Evolutionary conservation across 2,888 invertebrate genomes (phyloP).

Genomic region (Tipula vernalis): DNA sequence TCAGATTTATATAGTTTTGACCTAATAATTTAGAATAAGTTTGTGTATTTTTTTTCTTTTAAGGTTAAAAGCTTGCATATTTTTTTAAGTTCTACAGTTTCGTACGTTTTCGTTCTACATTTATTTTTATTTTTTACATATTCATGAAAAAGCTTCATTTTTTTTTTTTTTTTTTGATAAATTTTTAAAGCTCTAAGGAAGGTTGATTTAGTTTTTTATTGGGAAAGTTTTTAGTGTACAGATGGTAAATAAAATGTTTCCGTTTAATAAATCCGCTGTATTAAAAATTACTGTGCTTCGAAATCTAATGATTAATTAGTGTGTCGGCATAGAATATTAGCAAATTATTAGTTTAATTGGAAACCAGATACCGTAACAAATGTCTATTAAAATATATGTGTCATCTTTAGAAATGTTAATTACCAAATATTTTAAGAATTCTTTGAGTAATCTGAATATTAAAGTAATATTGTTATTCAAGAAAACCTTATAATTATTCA

Average conservation of each 20-base stretch:
- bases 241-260: background rate
- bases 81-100: background rate
- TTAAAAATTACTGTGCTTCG: too few relatives aligned
- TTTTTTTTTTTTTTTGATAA: background rate
- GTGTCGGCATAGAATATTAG: too few relatives aligned
- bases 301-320: too few relatives aligned
- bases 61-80: background rate
- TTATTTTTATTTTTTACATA: background rate
- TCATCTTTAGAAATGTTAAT: too few relatives aligned
- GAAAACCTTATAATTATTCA: too few relatives aligned
- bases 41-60: background rate
- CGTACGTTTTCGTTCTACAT: background rate
- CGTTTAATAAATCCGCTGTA: too few relatives aligned
- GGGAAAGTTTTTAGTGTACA: background rate
- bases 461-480: too few relatives aligned
- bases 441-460: too few relatives aligned
- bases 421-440: too few relatives aligned
- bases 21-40: background rate
- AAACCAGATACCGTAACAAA: too few relatives aligned
- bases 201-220: background rate
- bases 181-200: background rate
- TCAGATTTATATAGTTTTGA: background rate
- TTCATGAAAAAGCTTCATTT: background rate
- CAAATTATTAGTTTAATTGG: too few relatives aligned
- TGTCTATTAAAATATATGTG: too few relatives aligned